Evolutionary conservation across 2,888 invertebrate species (phyloP).

Genomic region (Drosophila flavopinicola): DNA sequence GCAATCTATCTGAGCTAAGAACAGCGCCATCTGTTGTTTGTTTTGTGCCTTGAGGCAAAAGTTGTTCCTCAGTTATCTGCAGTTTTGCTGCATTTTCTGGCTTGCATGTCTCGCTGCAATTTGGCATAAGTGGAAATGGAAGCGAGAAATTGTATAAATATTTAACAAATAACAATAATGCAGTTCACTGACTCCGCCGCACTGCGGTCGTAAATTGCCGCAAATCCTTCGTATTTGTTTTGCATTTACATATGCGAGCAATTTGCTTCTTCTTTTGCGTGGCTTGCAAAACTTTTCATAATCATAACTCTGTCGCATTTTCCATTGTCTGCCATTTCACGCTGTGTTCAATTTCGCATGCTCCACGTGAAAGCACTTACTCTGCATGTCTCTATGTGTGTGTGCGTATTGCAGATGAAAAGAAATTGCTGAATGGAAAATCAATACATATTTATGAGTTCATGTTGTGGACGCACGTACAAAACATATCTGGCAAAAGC

Average conservation of each 20-base stretch:
- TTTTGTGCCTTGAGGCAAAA: conserved; percentile 1
- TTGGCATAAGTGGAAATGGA: conserved; percentile 27
- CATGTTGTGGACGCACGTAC: conserved; percentile 71
- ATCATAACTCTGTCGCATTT: conserved; percentile 72
- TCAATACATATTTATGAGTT: conserved; percentile 80
- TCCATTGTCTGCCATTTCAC: conserved; percentile 55
- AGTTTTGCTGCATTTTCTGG: conserved; percentile 35
- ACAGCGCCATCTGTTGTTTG: conserved; percentile 11
- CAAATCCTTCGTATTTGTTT: conserved; percentile 60
- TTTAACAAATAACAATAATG: conserved; percentile 53
- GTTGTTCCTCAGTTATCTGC: conserved; percentile 31
- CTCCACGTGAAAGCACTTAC: conserved; percentile 63
- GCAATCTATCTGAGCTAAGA: conserved; percentile 37
- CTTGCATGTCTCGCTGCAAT: conserved; percentile 67
- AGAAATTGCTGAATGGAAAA: conserved; percentile 72
- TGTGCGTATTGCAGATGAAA: conserved; percentile 44
- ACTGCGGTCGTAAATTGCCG: conserved; percentile 59
- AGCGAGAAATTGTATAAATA: conserved; percentile 47
- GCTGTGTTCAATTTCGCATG: conserved; percentile 58
- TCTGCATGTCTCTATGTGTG: conserved; percentile 3
- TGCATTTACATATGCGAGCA: conserved; percentile 50
- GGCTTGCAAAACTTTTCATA: conserved; percentile 66
- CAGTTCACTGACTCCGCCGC: conserved; percentile 63
- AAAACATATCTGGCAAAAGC: conserved; percentile 49
- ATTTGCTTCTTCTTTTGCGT: background rate